Evolutionary conservation across 1,140 invertebrate species (phyloP), one percentile per base, ranked within the genome.

Genomic region (fruit fly (Drosophila melanogaster)): DNA sequence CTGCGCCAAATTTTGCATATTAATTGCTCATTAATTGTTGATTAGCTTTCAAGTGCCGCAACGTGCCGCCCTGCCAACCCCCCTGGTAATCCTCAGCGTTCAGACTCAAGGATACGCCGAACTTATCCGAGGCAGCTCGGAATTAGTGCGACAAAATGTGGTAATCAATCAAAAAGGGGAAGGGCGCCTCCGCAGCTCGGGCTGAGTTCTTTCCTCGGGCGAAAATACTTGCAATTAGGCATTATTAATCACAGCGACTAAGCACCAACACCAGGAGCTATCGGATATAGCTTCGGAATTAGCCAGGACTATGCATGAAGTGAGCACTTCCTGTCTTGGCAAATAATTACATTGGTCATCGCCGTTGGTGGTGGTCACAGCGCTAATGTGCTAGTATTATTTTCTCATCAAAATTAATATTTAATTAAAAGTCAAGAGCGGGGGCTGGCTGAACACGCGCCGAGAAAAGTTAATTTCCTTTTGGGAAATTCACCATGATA

Each of bases 11-110:
- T 78, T 89, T 89, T 89, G 84, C 84, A 89, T 89, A 89, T 89
- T 89, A 89, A 89, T 89, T 89, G 84, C 79, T 89, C 84, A 89
- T 89, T 89, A 89, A 89, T 89, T 89, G 84, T 80, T 89, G 84
- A 89, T 89, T 89, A 89, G 84, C 79, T 53, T 71, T 79, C 72
- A 75, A 89, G 79, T 74, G 59, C 51, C 41, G 49, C 43, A 54
- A 46, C 51, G 59, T 65, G 79, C 35, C 40, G 60, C 46, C 53
- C 51, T 51, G 41, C 58, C 46, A 35, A 40, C 26, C 44, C 43
- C 30, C 60, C 62, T 51, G 47, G 53, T 74, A 86, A 86, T 86
- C 81, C 65, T 66, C 51, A 46, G 40, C 65, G 58, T 77, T 78
- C 62, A 59, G 69, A 37, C 53, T 37, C 81, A 84, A 77, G 87